Percentiles rank a stretch among this genome's conserved stretches.
These are phyloP conservation scores for Gymnoscelis rufifasciata DNA, from an alignment of 2,888 invertebrate genomes.

Conservation along the genomic window DNA sequence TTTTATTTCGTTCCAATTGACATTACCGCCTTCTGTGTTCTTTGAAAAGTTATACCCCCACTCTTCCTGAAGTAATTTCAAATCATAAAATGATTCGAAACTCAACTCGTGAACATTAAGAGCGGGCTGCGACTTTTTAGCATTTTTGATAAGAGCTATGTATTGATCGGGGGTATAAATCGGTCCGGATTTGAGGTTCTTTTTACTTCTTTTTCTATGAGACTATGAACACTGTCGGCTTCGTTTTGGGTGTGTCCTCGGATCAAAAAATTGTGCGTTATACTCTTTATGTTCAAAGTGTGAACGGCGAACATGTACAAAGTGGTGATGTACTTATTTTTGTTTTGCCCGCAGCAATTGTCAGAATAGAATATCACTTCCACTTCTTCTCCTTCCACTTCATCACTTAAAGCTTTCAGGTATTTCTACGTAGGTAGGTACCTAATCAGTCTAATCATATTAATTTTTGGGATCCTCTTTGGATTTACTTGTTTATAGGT, in stretches of 20 bases:
- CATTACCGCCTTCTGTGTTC: slow-evolving; percentile 20
- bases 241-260: slow-evolving; percentile 43
- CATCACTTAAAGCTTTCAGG: too few relatives aligned
- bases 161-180: slow-evolving; percentile 16
- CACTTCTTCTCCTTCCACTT: too few relatives aligned
- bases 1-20: slow-evolving; percentile 30
- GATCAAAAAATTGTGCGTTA: slow-evolving; percentile 43
- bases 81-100: slow-evolving; percentile 23
- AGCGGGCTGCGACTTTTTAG: slow-evolving; percentile 19
- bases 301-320: slow-evolving; percentile 27
- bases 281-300: slow-evolving; percentile 28
- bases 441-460: too few relatives aligned
- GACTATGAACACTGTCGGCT: slow-evolving; percentile 23
- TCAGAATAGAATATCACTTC: slow-evolving; percentile 37
- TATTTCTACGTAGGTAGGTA: too few relatives aligned
- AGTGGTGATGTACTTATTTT: slow-evolving; percentile 32
- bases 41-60: slow-evolving; percentile 29
- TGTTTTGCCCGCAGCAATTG: slow-evolving; percentile 38
- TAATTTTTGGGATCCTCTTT: too few relatives aligned
- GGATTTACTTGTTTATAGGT: too few relatives aligned
- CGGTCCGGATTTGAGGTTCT: slow-evolving; percentile 15
- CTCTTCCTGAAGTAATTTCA: slow-evolving; percentile 26
- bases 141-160: slow-evolving; percentile 11
- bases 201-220: slow-evolving; percentile 18
- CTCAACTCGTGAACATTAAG: slow-evolving; percentile 25